Base-by-base conservation (phyloP, 2,888 invertebrate genomes). In the Netelia melanura region DNA sequence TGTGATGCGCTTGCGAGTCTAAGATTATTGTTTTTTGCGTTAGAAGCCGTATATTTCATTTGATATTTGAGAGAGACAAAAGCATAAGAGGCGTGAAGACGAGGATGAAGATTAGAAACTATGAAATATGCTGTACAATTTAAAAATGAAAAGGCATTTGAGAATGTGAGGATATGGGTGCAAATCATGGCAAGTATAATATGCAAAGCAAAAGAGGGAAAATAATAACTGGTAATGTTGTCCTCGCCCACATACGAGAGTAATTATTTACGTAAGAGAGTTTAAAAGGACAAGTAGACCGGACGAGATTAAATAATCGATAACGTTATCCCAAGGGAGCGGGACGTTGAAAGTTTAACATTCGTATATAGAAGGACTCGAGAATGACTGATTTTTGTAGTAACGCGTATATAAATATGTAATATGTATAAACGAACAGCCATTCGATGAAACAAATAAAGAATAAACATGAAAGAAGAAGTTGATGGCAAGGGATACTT, bases 311-410 rank as follows among this genome's bases (percentile, higher is more conserved):
- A 72, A 56, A 72, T 44, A 75, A 78, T 81, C 64, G 83, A 75
- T 72, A 75, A 74, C 81, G 80, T 83, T 77, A 76, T 77, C 64
- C 84, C 65, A 72, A n/a, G n/a, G 9, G 67, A 23, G 44, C 44
- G 74, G 80, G 71, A 84, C 67, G 72, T 84, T 83, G 72, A 56
- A 79, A 65, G 84, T 68, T 79, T 83, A 84, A 76, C n/a, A 87
- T 86, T 79, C 77, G 74, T 81, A 72, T 80, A 84, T 81, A 71
- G 65, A 79, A 68, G 85, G 85, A 79, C 87, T 83, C 43, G 84
- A 86, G 76, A 83, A 87, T 84, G 87, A 89, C 81, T 87, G 87
- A 89, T 85, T 88, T 87, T 88, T 87, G 79, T 88, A 88, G 84
- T 82, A 74, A 82, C 78, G 81, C 56, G 61, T 74, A 74, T 84